phyloP scores from a whole-genome alignment of 2,888 invertebrate species.

The Mantis religiosa region DNA sequence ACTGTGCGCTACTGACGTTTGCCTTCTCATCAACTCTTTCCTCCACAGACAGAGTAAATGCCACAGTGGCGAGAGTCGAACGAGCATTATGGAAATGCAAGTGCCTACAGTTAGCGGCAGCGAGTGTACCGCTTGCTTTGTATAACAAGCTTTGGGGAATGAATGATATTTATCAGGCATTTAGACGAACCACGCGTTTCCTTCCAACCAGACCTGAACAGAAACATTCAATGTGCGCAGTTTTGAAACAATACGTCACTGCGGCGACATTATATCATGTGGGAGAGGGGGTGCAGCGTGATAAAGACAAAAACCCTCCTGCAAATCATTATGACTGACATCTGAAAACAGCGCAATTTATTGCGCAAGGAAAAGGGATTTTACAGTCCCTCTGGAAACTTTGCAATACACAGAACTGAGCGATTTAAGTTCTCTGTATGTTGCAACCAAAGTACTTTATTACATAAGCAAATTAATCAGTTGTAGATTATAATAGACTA shows the following conservation, averaged over 20 bases:
- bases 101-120: neutral
- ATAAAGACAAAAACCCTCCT: neutral
- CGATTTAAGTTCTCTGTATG: too few relatives aligned
- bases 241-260: slow-evolving; percentile 21
- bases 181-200: slow-evolving; percentile 5
- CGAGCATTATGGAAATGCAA: too few relatives aligned
- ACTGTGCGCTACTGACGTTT: too few relatives aligned
- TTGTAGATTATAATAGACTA: too few relatives aligned
- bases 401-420: too few relatives aligned
- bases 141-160: neutral
- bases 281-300: neutral
- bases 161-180: slow-evolving; percentile 18
- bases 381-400: too few relatives aligned
- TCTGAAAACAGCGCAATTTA: neutral
- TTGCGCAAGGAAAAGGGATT: neutral
- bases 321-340: neutral
- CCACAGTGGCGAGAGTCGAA: too few relatives aligned
- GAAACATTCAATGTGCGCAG: slow-evolving; percentile 10
- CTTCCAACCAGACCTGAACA: neutral
- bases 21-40: too few relatives aligned
- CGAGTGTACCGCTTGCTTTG: neutral
- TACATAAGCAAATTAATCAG: too few relatives aligned
- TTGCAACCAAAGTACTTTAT: too few relatives aligned
- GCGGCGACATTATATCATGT: neutral
- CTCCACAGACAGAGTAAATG: too few relatives aligned